Base-by-base conservation (phyloP, 2,113 vertebrate genomes). In the Otus sunia region DNA sequence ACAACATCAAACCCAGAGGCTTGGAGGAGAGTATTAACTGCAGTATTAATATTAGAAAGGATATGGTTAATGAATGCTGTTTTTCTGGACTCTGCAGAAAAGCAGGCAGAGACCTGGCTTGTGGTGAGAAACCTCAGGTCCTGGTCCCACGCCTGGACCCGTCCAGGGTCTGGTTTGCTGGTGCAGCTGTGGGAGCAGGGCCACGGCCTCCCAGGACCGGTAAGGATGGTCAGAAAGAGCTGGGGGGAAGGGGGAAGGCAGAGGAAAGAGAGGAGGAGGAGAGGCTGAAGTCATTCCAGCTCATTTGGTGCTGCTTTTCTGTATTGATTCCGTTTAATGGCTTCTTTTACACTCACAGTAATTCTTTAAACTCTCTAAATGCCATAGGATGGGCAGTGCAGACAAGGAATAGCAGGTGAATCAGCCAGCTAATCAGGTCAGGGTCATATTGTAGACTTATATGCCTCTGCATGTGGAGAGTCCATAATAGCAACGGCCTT, bases 121-220 rank as follows among this genome's bases (percentile, higher is more conserved):
- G 15, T 6, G 13, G 25, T 1, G 29, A 71, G 47, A 15, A 58
- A 8, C 29, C 47, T 73, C 16, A 18, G 52, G 60, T 62, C 16
- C 74, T 45, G 56, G 36, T 10, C 32, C 47, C 29, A 4, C 0
- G 0, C 30, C 36, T 6, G 12, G 34, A 30, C 30, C 43, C 2
- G 0, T 22, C 6, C 64, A 14, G 49, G 52, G 15, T 12, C 58
- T 68, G 60, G 1, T 41, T 45, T 22, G 11, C 43, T 37, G 43
- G 4, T 25, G 59, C 47, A 11, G 64, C 1, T 14, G 78, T 3
- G 1, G 72, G 66, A 67, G 37, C 56, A 64, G 69, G 45, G 22
- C 12, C 11, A 4, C 11, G 9, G n/a, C 71, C 58, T 14, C 56
- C 7, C 14, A 7, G 55, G 34, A 8, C 22, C 52, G n/a, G 10